Conservation (phyloP, 2,888 invertebrate species). For the Conus canariensis region DNA sequence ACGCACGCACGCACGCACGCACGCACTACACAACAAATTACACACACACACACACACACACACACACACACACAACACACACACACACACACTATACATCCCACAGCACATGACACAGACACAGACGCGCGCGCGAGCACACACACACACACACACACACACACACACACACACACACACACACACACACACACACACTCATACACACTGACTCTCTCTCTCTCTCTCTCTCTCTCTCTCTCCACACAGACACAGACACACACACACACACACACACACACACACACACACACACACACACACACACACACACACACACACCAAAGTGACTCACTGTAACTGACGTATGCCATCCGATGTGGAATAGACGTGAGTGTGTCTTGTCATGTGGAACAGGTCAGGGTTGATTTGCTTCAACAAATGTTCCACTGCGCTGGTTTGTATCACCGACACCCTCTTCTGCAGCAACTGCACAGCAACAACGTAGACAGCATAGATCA, state of each 20-base stretch:
- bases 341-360: constrained; percentile 52
- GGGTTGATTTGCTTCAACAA: constrained; percentile 62
- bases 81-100: too few relatives aligned
- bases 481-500: constrained; percentile 34
- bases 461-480: constrained; percentile 62
- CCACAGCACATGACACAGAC: too few relatives aligned
- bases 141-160: too few relatives aligned
- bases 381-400: constrained; percentile 50
- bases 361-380: constrained; percentile 53
- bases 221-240: too few relatives aligned
- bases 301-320: constrained; percentile 18
- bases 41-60: too few relatives aligned
- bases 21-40: not conserved
- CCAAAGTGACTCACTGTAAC: not conserved
- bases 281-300: not conserved
- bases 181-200: too few relatives aligned
- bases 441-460: constrained; percentile 58
- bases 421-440: constrained; percentile 62
- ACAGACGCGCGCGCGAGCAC: too few relatives aligned
- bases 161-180: too few relatives aligned
- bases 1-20: not conserved
- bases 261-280: constrained; percentile 18
- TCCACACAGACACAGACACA: not conserved
- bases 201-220: too few relatives aligned
- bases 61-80: too few relatives aligned